phyloP scores from a whole-genome alignment of 1,140 invertebrate species.

The Diabrotica undecimpunctata region DNA sequence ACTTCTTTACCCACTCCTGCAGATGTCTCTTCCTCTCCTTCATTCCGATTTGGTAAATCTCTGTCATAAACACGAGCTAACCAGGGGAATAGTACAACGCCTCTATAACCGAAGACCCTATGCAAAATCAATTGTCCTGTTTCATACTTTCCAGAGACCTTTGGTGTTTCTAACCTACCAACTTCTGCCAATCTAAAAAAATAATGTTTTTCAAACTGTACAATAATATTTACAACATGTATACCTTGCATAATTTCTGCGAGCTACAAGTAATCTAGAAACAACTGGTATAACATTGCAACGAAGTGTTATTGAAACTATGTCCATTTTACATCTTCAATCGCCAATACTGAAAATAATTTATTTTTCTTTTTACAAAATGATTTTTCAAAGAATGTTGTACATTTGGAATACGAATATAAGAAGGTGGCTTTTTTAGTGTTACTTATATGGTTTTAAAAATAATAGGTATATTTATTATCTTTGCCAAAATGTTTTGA shows the following conservation, averaged over 20 bases:
- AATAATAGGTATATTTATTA: not conserved
- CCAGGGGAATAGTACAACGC: constrained; percentile 95
- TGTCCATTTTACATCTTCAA: constrained; percentile 35
- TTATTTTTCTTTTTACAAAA: constrained; percentile 16
- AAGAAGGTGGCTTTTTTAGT: not conserved
- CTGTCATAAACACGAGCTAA: constrained; percentile 89
- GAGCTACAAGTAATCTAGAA: constrained; percentile 21
- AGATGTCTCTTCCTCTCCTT: constrained; percentile 37
- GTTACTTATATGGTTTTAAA: not conserved
- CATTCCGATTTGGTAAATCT: constrained; percentile 61
- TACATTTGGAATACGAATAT: not conserved
- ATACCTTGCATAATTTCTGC: constrained; percentile 30
- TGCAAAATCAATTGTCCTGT: constrained; percentile 95
- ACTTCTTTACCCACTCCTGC: constrained; percentile 76
- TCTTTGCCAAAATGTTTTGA: not conserved
- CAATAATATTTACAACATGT: not conserved
- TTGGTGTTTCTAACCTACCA: constrained; percentile 75
- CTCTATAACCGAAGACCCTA: constrained; percentile 91
- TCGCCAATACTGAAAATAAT: constrained; percentile 23
- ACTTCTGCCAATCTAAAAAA: constrained; percentile 69
- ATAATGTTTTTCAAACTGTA: not conserved
- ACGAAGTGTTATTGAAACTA: constrained; percentile 26
- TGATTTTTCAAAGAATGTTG: not conserved
- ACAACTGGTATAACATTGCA: constrained; percentile 27
- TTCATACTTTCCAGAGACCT: constrained; percentile 85